Percentiles rank a stretch among this genome's conserved stretches.
Conservation (phyloP, 2,113 vertebrate genomes). For the Percopsis transmontana region DNA sequence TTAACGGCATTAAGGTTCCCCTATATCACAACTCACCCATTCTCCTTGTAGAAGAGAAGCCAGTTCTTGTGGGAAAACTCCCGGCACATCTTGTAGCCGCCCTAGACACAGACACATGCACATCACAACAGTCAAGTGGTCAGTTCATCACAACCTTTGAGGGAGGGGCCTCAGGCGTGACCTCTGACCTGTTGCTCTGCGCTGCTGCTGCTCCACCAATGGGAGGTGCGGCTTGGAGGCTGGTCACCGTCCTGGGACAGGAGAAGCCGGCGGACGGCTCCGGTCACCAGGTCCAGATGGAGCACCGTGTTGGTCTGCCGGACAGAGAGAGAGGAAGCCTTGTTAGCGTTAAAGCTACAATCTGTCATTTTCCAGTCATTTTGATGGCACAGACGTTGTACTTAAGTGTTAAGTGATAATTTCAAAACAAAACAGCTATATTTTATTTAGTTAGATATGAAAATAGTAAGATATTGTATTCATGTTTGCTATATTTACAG, state of each 20-base stretch:
- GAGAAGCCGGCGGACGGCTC: slow-evolving; percentile 80
- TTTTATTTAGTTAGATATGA: no score
- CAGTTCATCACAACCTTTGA: not conserved
- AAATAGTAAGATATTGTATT: no score
- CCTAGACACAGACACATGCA: slow-evolving; percentile 44
- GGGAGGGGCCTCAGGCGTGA: not conserved
- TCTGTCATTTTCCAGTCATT: no score
- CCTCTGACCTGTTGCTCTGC: slow-evolving; percentile 81
- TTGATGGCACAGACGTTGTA: no score
- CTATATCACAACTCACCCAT: slow-evolving; percentile 79
- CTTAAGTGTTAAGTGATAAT: no score
- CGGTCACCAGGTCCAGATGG: slow-evolving; percentile 82
- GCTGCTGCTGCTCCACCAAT: slow-evolving; percentile 85
- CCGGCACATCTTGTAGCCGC: slow-evolving; percentile 88
- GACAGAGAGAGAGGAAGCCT: not conserved
- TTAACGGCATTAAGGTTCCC: no score
- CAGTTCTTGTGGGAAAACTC: slow-evolving; percentile 98
- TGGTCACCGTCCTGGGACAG: slow-evolving; percentile 74
- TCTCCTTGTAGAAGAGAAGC: slow-evolving; percentile 92
- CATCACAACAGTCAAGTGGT: not conserved
- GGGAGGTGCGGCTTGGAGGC: slow-evolving; percentile 65
- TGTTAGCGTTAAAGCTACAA: no score
- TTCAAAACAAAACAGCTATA: no score
- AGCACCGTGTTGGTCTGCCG: slow-evolving; percentile 87
- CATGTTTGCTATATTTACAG: no score